Evolutionary conservation across 2,888 invertebrate genomes (phyloP).

Genomic region (Habrosyne pyritoides): DNA sequence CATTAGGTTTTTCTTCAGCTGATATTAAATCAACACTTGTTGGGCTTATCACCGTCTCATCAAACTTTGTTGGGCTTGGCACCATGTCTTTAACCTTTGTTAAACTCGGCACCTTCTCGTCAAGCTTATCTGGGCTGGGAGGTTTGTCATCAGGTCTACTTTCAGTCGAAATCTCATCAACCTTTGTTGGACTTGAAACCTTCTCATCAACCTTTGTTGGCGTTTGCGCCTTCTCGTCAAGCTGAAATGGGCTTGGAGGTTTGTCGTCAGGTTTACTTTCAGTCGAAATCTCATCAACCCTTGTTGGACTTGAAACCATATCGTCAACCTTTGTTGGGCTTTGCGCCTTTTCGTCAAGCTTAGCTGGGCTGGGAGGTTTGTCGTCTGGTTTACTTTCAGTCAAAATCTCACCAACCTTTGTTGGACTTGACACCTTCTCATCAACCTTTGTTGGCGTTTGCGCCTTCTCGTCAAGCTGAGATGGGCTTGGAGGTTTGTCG

Average conservation of each 20-base stretch:
- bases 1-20: too few species aligned
- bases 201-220: neutral
- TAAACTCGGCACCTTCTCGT: neutral
- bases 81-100: neutral
- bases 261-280: conserved; percentile 14
- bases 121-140: neutral
- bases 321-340: conserved; percentile 10
- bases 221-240: neutral
- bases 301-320: conserved; percentile 19
- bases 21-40: conserved; percentile 6
- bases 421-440: conserved; percentile 14
- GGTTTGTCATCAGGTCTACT: neutral
- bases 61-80: conserved; percentile 2
- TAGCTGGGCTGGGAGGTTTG: neutral
- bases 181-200: neutral
- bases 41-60: conserved; percentile 15
- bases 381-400: too few species aligned
- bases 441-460: conserved; percentile 12
- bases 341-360: neutral
- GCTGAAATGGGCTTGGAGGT: conserved; percentile 13
- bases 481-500: conserved; percentile 2
- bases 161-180: neutral
- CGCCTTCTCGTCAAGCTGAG: conserved; percentile 8
- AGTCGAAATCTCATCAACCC: too few species aligned
- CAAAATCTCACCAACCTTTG: too few species aligned